Conservation (phyloP, 2,888 invertebrate species). For the Apamea anceps region DNA sequence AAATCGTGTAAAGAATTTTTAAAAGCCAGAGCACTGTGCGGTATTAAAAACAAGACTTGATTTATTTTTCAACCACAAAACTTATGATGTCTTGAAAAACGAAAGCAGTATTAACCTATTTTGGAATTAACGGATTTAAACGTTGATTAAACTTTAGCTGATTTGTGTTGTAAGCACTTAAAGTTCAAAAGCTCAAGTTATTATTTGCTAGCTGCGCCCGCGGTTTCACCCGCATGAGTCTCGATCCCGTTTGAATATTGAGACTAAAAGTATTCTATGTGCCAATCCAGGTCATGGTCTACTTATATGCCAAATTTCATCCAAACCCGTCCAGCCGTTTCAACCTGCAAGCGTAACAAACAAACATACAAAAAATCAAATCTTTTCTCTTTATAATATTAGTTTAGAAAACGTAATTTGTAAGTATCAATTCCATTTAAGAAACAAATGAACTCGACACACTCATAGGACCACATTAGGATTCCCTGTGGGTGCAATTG, state of each 20-base stretch:
- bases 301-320: no score
- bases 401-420: no score
- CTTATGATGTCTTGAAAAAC: background rate
- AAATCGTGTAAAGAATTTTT: background rate
- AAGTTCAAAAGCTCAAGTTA: background rate
- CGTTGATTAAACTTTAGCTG: background rate
- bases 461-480: background rate
- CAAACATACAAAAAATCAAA: no score
- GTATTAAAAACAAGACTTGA: background rate
- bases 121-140: background rate
- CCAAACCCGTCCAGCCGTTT: no score
- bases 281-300: no score
- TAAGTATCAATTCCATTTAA: background rate
- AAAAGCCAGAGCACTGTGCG: background rate
- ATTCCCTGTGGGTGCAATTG: background rate
- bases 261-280: no score
- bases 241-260: no score
- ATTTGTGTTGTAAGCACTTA: background rate
- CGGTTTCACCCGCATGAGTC: no score
- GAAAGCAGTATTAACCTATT: background rate
- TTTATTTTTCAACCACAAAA: background rate
- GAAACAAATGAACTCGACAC: background rate
- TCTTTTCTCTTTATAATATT: no score
- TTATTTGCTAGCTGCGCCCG: no score
- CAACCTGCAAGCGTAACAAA: no score